Base-by-base conservation (phyloP, 2,888 invertebrate genomes). In the Stenoptilia bipunctidactyla region DNA sequence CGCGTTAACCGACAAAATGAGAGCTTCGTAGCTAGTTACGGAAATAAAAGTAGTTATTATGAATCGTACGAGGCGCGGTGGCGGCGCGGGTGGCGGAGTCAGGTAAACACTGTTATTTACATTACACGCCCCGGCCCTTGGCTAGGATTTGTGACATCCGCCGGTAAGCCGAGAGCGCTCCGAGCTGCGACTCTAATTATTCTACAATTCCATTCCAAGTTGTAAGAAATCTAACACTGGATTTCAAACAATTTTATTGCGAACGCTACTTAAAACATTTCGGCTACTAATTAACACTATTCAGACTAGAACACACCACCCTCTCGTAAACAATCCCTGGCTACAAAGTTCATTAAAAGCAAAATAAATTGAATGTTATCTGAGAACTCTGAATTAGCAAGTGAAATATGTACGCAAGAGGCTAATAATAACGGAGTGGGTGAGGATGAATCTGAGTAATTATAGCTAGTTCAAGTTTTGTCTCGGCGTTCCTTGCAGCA, bases 21-120 rank as follows among this genome's bases (percentile, higher is more conserved):
- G 71, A 71, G 68, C 67, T 63, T 69, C 64, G 69, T 56, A 69
- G 71, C 73, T 72, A 77, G 72, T 79, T 77, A 74, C 66, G 69
- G 70, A 65, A 71, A 77, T 77, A 79, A 76, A 73, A 73, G 71
- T 59, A 56, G 68, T 71, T 73, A 73, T 71, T 73, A 76, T 74
- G 69, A 73, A 68, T 70, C 60, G 66, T 52, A 53, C 41, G 41
- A 42, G 48, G 44, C 34, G 47, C 51, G 55, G 55, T 51, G 52
- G 57, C 56, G 54, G 49, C 40, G 45, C 50, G 47, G 49, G 46
- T 49, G 52, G 51, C 42, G 57, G 62, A 53, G 59, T 51, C 66
- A 70, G 70, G 75, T 74, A 74, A 76, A 71, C 66, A 67, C 58
- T 52, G 62, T 64, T 75, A 72, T 77, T 79, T 74, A 67, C 68